phyloP scores from a whole-genome alignment of 2,113 vertebrate species.

The Oreochromis tanganicae region DNA sequence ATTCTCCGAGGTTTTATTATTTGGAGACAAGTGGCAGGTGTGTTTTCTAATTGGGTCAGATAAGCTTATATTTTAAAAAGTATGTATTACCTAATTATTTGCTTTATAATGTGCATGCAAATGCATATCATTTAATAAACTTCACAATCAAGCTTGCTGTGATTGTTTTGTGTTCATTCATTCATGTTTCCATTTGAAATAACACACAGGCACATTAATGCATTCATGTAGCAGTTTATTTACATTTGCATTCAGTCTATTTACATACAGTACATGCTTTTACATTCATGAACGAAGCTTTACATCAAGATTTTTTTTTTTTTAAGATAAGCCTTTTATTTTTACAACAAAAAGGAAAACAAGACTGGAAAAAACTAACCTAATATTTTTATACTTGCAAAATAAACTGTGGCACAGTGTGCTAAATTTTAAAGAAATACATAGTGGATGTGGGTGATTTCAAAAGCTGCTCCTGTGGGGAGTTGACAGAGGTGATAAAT shows the following conservation, averaged over 20 bases:
- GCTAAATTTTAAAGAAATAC: not conserved
- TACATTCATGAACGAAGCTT: conserved; percentile 24
- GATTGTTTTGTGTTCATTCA: not conserved
- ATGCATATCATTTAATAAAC: conserved; percentile 86
- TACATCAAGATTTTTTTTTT: not conserved
- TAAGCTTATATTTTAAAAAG: conserved; percentile 76
- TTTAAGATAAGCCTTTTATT: not conserved
- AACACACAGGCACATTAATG: not conserved
- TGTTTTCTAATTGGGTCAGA: conserved; percentile 67
- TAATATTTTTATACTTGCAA: not conserved
- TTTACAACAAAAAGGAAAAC: not conserved
- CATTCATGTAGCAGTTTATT: conserved; percentile 46
- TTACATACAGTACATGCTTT: conserved; percentile 64
- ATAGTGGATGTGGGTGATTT: not conserved
- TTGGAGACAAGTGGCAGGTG: conserved; percentile 83
- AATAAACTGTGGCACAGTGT: conserved; percentile 41
- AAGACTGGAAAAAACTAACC: not conserved
- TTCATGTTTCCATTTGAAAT: not conserved
- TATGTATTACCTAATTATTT: conserved; percentile 78
- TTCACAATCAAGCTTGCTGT: conserved; percentile 53
- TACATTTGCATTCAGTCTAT: conserved; percentile 51
- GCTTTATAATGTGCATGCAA: conserved; percentile 85
- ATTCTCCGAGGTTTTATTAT: conserved; percentile 59
- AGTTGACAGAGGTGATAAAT: not conserved
- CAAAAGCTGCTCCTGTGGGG: not conserved